Conservation (phyloP, 2,113 vertebrate genomes). For the Oreocharis arfaki region DNA sequence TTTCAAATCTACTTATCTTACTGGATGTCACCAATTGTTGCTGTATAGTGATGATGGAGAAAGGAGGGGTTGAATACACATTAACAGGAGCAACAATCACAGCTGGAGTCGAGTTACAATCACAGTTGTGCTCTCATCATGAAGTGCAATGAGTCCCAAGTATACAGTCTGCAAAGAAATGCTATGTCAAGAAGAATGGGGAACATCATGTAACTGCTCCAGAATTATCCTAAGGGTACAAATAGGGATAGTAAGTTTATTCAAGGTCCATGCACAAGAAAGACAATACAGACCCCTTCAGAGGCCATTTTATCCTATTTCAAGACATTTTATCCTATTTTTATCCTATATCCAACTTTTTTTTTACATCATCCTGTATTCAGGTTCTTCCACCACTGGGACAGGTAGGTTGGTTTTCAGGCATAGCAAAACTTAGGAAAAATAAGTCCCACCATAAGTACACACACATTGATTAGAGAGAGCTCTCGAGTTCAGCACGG, state of each 20-base stretch:
- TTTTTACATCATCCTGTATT: too few relatives aligned
- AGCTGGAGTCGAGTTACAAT: not conserved
- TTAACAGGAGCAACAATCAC: not conserved
- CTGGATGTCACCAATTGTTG: not conserved
- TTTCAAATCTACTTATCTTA: not conserved
- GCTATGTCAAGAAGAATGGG: not conserved
- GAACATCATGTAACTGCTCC: not conserved
- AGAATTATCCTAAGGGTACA: not conserved
- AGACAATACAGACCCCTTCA: not conserved
- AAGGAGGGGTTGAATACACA: not conserved
- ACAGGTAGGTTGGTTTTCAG: not conserved
- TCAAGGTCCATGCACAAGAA: not conserved
- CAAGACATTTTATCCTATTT: too few relatives aligned
- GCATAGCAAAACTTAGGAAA: not conserved
- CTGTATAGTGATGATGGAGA: not conserved
- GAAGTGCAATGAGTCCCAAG: not conserved
- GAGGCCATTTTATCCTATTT: not conserved
- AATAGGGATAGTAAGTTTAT: not conserved
- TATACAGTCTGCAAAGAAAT: not conserved
- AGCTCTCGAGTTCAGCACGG: not conserved
- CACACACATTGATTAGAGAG: not conserved
- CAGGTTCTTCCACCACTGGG: not conserved
- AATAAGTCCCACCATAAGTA: not conserved
- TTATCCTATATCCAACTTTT: too few relatives aligned
- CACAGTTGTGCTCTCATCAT: not conserved